Evolutionary conservation across 2,113 vertebrate genomes (phyloP).

Genomic region (Hemichromis elongatus): DNA sequence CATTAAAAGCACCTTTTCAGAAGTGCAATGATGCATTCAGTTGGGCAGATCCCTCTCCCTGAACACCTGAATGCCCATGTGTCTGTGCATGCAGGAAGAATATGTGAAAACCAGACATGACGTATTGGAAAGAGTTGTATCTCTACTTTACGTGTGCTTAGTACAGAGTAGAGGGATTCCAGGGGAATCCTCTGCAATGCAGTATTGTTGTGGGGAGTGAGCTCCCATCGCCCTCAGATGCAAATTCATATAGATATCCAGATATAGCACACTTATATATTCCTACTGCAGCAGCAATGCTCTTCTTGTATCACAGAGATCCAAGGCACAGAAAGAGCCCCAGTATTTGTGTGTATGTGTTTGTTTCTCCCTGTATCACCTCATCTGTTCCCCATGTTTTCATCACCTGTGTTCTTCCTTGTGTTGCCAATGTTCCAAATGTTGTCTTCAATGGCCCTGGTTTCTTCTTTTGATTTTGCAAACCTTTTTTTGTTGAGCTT

Average conservation of each 20-base stretch:
- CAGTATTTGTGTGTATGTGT: not conserved
- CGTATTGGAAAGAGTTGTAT: not conserved
- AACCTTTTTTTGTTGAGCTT: not conserved
- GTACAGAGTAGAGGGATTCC: conserved; percentile 27
- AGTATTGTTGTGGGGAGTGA: conserved; percentile 26
- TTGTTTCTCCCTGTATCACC: not conserved
- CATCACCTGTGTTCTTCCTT: not conserved
- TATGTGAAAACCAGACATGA: not conserved
- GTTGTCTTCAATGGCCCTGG: not conserved
- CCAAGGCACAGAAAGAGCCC: not conserved
- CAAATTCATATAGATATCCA: conserved; percentile 17
- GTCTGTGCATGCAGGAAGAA: not conserved
- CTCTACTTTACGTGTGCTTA: conserved; percentile 19
- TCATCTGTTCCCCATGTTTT: not conserved
- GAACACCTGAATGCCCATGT: not conserved
- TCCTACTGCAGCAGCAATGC: not conserved
- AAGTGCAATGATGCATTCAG: not conserved
- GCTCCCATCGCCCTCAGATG: conserved; percentile 8
- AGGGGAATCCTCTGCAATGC: conserved; percentile 61
- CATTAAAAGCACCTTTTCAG: not conserved
- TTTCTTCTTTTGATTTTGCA: not conserved
- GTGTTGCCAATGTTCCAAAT: not conserved
- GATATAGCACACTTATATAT: not conserved
- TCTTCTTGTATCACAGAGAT: not conserved
- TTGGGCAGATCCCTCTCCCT: not conserved